phyloP scores from a whole-genome alignment of 2,797 vertebrate species.

The Gephyroberyx darwinii region DNA sequence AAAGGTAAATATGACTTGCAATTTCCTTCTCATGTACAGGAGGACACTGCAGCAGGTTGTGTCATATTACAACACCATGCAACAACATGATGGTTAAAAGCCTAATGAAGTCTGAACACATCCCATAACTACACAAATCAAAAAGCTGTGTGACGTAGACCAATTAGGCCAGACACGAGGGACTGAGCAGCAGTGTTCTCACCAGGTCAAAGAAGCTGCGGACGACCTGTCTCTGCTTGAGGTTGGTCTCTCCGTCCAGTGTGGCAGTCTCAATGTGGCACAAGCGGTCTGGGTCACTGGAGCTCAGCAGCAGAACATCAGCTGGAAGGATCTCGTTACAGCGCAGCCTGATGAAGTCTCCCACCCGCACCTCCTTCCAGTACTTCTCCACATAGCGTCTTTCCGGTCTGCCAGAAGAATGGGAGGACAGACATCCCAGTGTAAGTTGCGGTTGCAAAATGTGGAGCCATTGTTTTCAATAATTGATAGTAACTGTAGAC shows the following conservation, averaged over 20 bases:
- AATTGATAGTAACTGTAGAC: slow-evolving; percentile 31
- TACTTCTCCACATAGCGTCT: slow-evolving; percentile 88
- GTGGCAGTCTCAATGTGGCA: slow-evolving; percentile 98
- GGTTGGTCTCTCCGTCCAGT: slow-evolving; percentile 96
- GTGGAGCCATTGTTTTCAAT: slow-evolving; percentile 42
- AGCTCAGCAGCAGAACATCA: slow-evolving; percentile 92
- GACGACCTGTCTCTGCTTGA: slow-evolving; percentile 95
- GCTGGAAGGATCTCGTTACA: slow-evolving; percentile 97
- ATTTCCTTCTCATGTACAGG: background rate
- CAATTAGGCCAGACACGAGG: background rate
- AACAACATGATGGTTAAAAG: no score
- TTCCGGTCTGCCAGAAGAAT: slow-evolving; percentile 80
- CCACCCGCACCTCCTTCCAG: slow-evolving; percentile 94
- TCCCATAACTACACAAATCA: background rate
- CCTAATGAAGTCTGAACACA: background rate
- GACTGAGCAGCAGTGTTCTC: slow-evolving; percentile 68
- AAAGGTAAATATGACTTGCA: background rate
- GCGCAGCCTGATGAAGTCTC: slow-evolving; percentile 92
- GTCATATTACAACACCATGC: no score
- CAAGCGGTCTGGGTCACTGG: slow-evolving; percentile 94
- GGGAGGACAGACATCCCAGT: slow-evolving; percentile 8
- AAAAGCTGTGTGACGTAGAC: background rate
- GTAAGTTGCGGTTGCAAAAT: slow-evolving; percentile 13
- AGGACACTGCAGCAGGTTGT: background rate
- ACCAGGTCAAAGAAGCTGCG: slow-evolving; percentile 93